phyloP scores from a whole-genome alignment of 2,888 invertebrate genomes.

The Xiphydria camelus region DNA sequence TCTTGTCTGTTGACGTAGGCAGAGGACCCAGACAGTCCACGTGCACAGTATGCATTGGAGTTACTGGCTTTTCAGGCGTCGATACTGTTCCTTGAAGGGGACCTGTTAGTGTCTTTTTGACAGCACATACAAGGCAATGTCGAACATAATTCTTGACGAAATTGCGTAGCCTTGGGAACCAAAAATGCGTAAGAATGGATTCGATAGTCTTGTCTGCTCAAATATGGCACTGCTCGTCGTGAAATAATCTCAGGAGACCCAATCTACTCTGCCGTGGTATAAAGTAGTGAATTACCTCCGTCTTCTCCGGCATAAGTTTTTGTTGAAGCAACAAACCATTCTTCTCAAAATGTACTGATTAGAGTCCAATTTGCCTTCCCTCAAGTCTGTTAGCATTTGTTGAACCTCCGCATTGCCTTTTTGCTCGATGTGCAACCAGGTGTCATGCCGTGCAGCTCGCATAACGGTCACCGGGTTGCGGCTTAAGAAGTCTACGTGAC shows the following conservation, averaged over 20 bases:
- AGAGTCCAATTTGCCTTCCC: conserved; percentile 26
- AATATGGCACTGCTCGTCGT: conserved; percentile 29
- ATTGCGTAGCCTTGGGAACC: neutral
- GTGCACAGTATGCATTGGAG: conserved; percentile 22
- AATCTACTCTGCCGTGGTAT: conserved; percentile 25
- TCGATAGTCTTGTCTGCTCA: conserved; percentile 19
- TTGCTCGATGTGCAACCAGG: conserved; percentile 26
- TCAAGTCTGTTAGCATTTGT: conserved; percentile 12
- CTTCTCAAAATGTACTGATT: conserved; percentile 29
- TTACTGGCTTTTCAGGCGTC: conserved; percentile 17
- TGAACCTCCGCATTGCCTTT: conserved; percentile 23
- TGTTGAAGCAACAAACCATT: conserved; percentile 25
- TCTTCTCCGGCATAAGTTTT: too few relatives aligned
- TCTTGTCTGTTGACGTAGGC: neutral
- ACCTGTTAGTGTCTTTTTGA: conserved; percentile 17
- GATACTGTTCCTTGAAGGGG: conserved; percentile 19
- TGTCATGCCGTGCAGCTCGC: conserved; percentile 9
- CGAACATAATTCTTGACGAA: neutral
- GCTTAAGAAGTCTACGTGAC: conserved; percentile 32
- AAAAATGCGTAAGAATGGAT: conserved; percentile 21
- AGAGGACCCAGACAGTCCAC: conserved; percentile 20
- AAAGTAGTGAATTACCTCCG: too few relatives aligned
- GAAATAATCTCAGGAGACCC: conserved; percentile 28
- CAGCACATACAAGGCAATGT: conserved; percentile 7
- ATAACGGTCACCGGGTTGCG: conserved; percentile 20